A percentile compares a stretch with the other conserved stretches of the same genome.
Evolutionary conservation across 2,888 invertebrate genomes (phyloP).

Genomic region (Hetaerina titia): DNA sequence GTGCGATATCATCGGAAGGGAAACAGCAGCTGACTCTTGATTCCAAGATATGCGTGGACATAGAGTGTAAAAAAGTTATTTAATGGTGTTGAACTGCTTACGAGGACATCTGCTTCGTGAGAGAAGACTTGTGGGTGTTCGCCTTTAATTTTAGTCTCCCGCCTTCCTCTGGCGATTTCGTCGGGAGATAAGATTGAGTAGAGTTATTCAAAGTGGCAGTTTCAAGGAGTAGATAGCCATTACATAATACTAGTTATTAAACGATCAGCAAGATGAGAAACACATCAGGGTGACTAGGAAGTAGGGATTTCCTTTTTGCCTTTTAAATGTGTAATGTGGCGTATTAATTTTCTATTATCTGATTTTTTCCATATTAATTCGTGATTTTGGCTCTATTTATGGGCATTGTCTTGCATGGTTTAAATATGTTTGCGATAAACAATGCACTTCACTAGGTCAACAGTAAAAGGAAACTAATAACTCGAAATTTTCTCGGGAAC

Average conservation of each 20-base stretch:
- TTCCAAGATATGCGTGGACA: slow-evolving; percentile 49
- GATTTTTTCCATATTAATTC: neutral
- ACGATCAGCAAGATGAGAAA: slow-evolving; percentile 7
- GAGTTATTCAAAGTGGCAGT: slow-evolving; percentile 51
- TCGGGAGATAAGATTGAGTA: slow-evolving; percentile 36
- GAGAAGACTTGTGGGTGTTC: slow-evolving; percentile 30
- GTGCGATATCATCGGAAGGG: slow-evolving; percentile 29
- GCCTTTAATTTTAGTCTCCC: slow-evolving; percentile 30
- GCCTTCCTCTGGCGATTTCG: neutral
- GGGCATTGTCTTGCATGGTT: too few relatives aligned
- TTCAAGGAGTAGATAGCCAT: slow-evolving; percentile 20
- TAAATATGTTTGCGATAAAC: too few relatives aligned
- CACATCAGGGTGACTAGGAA: neutral
- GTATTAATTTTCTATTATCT: neutral
- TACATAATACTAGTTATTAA: slow-evolving; percentile 54
- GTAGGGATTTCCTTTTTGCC: neutral
- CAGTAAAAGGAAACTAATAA: too few relatives aligned
- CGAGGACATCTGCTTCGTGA: slow-evolving; percentile 53
- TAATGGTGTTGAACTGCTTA: slow-evolving; percentile 55
- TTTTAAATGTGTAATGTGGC: neutral
- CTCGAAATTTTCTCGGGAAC: too few relatives aligned
- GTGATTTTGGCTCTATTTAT: neutral
- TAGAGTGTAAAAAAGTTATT: slow-evolving; percentile 61
- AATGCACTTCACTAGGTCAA: too few relatives aligned
- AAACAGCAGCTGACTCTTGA: slow-evolving; percentile 63